Evolutionary conservation across 2,113 vertebrate species (phyloP).

Genomic region (Pseudopipra pipra): DNA sequence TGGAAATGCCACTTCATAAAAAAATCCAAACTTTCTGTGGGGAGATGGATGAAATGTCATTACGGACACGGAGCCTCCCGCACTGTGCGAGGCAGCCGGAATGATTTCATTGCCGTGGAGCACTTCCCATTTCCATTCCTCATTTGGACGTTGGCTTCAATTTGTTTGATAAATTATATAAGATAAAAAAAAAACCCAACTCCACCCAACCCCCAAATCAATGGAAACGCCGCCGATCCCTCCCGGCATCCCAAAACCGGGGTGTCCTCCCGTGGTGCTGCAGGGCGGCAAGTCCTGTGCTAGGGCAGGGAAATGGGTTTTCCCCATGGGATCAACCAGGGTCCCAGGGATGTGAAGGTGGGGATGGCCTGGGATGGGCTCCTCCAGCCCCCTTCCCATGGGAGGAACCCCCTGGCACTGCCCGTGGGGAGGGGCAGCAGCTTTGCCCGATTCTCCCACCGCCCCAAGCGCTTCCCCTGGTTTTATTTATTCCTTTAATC

Average conservation of each 20-base stretch:
- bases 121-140: constrained; percentile 43
- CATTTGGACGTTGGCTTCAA: background rate
- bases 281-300: background rate
- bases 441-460: fast-evolving
- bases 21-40: background rate
- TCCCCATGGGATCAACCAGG: fast-evolving
- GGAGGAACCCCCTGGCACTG: too few relatives aligned
- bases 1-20: background rate
- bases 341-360: background rate
- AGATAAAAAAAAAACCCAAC: background rate
- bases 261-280: background rate
- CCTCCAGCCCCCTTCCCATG: background rate
- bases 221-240: fast-evolving
- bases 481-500: constrained; percentile 49
- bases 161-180: constrained; percentile 20
- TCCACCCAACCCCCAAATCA: background rate
- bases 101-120: background rate
- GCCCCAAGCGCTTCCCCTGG: background rate
- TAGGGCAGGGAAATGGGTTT: background rate
- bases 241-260: background rate
- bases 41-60: constrained; percentile 31
- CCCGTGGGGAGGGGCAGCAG: fast-evolving
- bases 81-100: background rate
- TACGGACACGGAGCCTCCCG: background rate
- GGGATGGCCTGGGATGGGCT: background rate